Evolutionary conservation across 2,888 invertebrate genomes (phyloP).

Genomic region (Noctua pronuba): DNA sequence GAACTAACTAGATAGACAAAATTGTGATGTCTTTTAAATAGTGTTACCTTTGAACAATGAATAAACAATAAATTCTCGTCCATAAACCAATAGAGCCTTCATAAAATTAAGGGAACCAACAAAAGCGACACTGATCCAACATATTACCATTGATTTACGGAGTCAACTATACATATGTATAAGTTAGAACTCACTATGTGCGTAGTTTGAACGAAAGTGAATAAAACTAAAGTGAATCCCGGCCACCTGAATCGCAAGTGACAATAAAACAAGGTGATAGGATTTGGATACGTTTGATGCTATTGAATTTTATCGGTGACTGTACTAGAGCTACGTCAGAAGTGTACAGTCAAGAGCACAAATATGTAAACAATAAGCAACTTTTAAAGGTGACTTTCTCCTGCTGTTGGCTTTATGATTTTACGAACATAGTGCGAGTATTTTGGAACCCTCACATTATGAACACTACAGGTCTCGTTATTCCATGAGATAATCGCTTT

Average conservation of each 20-base stretch:
- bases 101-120: constrained; percentile 35
- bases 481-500: not conserved
- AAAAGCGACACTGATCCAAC: constrained; percentile 29
- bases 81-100: not conserved
- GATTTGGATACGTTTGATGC: constrained; percentile 51
- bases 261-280: constrained; percentile 58
- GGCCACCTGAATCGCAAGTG: constrained; percentile 44
- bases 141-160: constrained; percentile 19
- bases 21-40: not conserved
- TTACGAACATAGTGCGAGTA: not conserved
- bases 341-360: constrained; percentile 11
- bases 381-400: not conserved
- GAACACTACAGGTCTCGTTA: not conserved
- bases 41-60: not conserved
- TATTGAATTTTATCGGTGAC: constrained; percentile 61
- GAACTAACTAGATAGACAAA: not conserved
- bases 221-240: constrained; percentile 37
- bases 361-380: not conserved
- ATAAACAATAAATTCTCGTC: not conserved
- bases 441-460: not conserved
- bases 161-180: constrained; percentile 14
- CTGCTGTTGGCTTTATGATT: not conserved
- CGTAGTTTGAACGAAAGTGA: constrained; percentile 30
- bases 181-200: constrained; percentile 1
- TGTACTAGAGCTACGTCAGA: constrained; percentile 34